Conservation (phyloP, 2,113 vertebrate species). For the Platysternon megacephalum region DNA sequence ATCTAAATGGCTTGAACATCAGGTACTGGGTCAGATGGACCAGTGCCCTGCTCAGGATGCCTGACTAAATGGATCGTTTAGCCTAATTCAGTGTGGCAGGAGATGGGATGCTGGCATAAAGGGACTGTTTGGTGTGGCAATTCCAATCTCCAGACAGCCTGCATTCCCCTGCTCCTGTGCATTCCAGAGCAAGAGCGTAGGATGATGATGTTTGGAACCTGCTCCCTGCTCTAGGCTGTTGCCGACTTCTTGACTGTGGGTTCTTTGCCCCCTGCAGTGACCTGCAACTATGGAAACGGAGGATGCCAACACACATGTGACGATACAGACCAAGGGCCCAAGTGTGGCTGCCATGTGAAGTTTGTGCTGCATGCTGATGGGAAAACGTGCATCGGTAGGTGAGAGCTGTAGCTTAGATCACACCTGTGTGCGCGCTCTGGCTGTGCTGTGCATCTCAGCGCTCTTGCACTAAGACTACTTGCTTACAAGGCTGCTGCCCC, state of each 20-base stretch:
- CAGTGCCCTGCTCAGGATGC: background rate
- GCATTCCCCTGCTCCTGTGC: background rate
- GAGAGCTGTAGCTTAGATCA: background rate
- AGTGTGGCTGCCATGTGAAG: conserved; percentile 96
- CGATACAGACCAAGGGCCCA: conserved; percentile 94
- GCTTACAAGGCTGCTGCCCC: background rate
- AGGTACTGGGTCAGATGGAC: background rate
- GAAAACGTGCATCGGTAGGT: conserved; percentile 98
- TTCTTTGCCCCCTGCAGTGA: conserved; percentile 83
- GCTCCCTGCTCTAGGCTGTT: background rate
- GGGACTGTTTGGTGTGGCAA: background rate
- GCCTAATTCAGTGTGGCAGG: background rate
- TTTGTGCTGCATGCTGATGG: conserved; percentile 93
- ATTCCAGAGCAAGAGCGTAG: background rate
- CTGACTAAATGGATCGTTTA: background rate
- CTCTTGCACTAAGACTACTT: background rate
- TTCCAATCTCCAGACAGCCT: background rate
- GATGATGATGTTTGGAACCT: background rate
- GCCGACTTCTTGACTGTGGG: background rate
- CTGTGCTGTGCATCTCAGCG: background rate
- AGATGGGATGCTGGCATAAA: background rate
- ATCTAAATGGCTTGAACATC: background rate
- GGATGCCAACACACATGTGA: conserved; percentile 98
- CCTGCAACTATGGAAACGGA: conserved; percentile 98
- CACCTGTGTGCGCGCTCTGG: rapidly evolving